phyloP scores from a whole-genome alignment of 2,113 vertebrate genomes.

The Microcebus murinus region DNA sequence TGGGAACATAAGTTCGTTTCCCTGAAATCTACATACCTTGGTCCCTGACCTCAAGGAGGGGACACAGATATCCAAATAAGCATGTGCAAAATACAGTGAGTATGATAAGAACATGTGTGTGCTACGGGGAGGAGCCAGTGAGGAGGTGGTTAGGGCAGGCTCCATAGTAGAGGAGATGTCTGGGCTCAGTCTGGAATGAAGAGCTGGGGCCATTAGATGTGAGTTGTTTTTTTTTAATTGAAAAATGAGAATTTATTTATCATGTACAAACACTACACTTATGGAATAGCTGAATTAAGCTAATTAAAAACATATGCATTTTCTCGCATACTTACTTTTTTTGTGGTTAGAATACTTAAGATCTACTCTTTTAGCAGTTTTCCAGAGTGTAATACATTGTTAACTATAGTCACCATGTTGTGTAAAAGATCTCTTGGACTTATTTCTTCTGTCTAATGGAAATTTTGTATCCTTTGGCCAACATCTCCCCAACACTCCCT shows the following conservation, averaged over 20 bases:
- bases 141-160: not conserved
- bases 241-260: not conserved
- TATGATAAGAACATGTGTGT: not conserved
- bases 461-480: not conserved
- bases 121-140: not conserved
- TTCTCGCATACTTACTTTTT: not conserved
- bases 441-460: not conserved
- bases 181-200: not conserved
- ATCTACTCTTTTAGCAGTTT: not conserved
- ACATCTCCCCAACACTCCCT: not conserved
- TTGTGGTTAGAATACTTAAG: not conserved
- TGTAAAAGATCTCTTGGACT: not conserved
- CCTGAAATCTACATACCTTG: not conserved
- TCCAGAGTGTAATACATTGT: not conserved
- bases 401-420: not conserved
- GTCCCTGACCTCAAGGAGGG: not conserved
- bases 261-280: not conserved
- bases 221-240: not conserved
- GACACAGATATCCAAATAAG: not conserved
- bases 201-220: not conserved
- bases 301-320: not conserved
- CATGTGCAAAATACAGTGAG: not conserved
- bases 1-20: not conserved
- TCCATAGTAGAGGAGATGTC: accelerated
- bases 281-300: not conserved